These are phyloP conservation scores for Tuta absoluta DNA, from an alignment of 2,888 invertebrate genomes.

Conservation along the genomic window DNA sequence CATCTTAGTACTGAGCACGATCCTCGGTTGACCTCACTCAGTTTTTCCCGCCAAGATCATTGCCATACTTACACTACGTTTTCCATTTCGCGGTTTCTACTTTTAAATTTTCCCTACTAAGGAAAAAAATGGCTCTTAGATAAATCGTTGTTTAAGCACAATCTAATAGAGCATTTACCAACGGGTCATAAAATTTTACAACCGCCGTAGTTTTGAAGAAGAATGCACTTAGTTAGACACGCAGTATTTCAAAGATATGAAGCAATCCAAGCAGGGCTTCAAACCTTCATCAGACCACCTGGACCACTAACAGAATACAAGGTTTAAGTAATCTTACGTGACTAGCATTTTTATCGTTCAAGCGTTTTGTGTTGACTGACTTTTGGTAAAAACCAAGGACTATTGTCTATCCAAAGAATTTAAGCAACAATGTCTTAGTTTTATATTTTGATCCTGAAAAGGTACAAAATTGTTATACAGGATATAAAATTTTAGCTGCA, in stretches of 20 bases:
- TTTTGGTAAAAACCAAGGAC: neutral
- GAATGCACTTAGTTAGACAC: constrained; percentile 2
- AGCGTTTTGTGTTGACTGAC: neutral
- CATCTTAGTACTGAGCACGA: no score
- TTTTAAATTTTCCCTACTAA: neutral
- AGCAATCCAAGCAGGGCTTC: neutral
- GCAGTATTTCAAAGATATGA: neutral
- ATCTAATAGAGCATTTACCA: neutral
- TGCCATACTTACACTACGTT: no score
- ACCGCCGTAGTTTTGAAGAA: constrained; percentile 25
- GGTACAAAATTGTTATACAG: no score
- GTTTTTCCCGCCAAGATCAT: no score
- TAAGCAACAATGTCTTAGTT: no score
- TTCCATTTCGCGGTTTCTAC: no score
- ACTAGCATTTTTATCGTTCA: neutral
- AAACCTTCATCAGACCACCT: neutral
- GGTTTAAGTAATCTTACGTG: constrained; percentile 23
- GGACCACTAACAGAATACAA: constrained; percentile 31
- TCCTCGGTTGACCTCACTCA: no score
- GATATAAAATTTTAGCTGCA: no score
- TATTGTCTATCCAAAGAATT: no score
- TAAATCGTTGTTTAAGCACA: neutral
- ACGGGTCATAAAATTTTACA: constrained; percentile 14
- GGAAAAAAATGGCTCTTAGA: neutral
- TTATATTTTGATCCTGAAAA: no score